Evolutionary conservation across 2,797 vertebrate species (phyloP).

Genomic region (Epinephelus coioides): DNA sequence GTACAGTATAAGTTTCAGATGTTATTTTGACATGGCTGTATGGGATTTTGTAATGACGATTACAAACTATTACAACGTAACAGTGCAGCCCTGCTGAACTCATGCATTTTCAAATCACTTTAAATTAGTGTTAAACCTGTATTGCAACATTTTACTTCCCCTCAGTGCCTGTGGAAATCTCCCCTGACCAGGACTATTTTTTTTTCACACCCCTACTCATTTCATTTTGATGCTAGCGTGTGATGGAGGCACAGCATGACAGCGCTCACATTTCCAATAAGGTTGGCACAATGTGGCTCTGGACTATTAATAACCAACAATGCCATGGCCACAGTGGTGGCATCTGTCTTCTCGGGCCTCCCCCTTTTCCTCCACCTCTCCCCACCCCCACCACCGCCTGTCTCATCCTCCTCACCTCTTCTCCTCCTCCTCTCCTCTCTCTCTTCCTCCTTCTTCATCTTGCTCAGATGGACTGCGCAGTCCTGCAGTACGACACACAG

Average conservation of each 20-base stretch:
- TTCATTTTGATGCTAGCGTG: conserved; percentile 84
- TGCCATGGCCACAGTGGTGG: conserved; percentile 81
- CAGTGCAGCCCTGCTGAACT: neutral
- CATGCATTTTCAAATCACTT: conserved; percentile 31
- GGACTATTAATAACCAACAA: conserved; percentile 85
- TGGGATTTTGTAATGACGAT: neutral
- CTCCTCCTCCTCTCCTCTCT: conserved; percentile 16
- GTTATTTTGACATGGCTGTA: neutral
- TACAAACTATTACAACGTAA: neutral
- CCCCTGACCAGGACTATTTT: conserved; percentile 45
- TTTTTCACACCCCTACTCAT: conserved; percentile 74
- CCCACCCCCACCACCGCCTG: conserved; percentile 4
- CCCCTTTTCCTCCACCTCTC: conserved; percentile 23
- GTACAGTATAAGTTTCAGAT: neutral
- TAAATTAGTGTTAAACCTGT: conserved; percentile 22
- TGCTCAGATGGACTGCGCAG: conserved; percentile 69
- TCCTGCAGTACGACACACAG: conserved; percentile 70
- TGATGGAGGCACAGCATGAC: conserved; percentile 69
- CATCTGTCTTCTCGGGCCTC: conserved; percentile 82
- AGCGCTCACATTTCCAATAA: conserved; percentile 77
- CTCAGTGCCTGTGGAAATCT: conserved; percentile 44
- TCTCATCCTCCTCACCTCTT: conserved; percentile 57
- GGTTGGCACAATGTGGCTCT: conserved; percentile 78
- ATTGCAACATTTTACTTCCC: conserved; percentile 23
- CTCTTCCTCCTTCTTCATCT: conserved; percentile 53